Conservation (phyloP, 2,797 vertebrate species). For the Perodicticus potto region DNA sequence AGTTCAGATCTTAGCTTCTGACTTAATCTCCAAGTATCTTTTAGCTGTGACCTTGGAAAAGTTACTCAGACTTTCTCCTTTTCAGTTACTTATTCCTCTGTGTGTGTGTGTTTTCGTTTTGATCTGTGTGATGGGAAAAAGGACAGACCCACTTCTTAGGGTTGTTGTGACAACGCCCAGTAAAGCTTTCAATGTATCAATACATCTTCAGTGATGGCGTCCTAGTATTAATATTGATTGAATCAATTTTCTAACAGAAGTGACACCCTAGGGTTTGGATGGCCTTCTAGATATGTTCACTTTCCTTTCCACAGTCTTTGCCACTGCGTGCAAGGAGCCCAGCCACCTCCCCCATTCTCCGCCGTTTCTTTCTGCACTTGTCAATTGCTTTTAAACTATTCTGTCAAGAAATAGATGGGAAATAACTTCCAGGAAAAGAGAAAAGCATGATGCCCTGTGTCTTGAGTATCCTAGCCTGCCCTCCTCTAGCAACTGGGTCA, state of each 20-base stretch:
- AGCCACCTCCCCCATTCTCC: no score
- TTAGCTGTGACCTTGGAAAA: conserved; percentile 34
- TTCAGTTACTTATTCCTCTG: neutral
- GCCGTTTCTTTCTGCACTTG: neutral
- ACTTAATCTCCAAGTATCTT: neutral
- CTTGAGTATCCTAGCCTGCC: neutral
- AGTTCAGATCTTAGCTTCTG: conserved; percentile 54
- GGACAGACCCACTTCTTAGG: neutral
- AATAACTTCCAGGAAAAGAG: neutral
- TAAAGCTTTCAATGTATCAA: neutral
- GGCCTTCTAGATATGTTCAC: neutral
- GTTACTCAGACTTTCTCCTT: neutral
- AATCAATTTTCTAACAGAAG: conserved; percentile 15
- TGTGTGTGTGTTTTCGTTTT: neutral
- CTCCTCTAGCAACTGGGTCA: neutral
- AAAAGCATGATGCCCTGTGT: neutral
- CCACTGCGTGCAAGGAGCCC: no score
- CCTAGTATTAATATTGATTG: neutral
- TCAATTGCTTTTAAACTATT: neutral
- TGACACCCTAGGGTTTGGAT: neutral
- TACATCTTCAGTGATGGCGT: neutral
- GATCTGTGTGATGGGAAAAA: neutral
- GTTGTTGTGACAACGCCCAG: neutral
- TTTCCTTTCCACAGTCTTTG: neutral
- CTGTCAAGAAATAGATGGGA: neutral